Conservation (phyloP, 1,140 invertebrate species). For the Globodera ellingtonae region DNA sequence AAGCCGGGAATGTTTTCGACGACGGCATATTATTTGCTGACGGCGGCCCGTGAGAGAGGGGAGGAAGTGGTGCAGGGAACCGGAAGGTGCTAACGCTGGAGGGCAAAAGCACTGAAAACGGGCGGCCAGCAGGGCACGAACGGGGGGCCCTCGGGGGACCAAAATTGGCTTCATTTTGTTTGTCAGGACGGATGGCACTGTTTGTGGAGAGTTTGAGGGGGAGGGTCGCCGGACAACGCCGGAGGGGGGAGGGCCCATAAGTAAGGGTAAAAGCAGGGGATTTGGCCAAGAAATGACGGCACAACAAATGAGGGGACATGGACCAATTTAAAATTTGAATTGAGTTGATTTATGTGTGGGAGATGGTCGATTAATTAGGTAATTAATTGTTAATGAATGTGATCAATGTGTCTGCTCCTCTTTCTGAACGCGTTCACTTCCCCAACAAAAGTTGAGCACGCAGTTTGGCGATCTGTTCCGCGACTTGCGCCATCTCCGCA, state of each 20-base stretch:
- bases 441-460: conserved; percentile 38
- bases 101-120: not conserved
- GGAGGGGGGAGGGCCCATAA: not conserved
- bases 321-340: not conserved
- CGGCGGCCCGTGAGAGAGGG: not conserved
- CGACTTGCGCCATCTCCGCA: conserved; percentile 35
- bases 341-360: not conserved
- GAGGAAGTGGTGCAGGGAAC: not conserved
- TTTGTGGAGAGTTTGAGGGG: not conserved
- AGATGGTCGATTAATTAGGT: not conserved
- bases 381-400: not conserved
- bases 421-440: conserved; percentile 6
- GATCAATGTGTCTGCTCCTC: not conserved
- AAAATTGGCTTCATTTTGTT: conserved; percentile 6
- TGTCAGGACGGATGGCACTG: not conserved
- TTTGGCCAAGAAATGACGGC: not conserved
- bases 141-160: not conserved
- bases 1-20: not conserved
- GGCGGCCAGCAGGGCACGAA: not conserved
- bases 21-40: not conserved
- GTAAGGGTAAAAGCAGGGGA: not conserved
- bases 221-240: not conserved
- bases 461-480: conserved; percentile 53
- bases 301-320: not conserved
- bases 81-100: not conserved